Conservation (phyloP, 2,888 invertebrate genomes). For the Isoperla grammatica region DNA sequence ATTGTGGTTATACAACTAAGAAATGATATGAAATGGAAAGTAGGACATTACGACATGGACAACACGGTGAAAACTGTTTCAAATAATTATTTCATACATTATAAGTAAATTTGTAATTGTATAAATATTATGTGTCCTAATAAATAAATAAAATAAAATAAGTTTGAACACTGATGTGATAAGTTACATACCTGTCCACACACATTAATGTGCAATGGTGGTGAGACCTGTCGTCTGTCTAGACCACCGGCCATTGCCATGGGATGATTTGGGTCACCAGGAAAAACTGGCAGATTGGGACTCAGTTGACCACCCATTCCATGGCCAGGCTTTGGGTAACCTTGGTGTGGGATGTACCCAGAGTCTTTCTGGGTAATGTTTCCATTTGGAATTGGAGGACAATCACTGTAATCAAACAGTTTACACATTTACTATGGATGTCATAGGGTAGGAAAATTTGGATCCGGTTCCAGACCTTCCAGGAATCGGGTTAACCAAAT, state of each 20-base stretch:
- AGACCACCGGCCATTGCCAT: conserved; percentile 28
- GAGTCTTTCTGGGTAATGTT: conserved; percentile 28
- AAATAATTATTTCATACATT: too few species aligned
- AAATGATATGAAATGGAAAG: too few species aligned
- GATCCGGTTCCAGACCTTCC: too few species aligned
- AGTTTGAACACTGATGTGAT: too few species aligned
- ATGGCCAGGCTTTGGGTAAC: conserved; percentile 27
- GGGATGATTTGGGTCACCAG: conserved; percentile 14
- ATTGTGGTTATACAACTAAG: too few species aligned
- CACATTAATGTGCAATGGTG: conserved; percentile 52
- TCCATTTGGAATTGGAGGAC: conserved; percentile 24
- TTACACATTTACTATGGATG: neutral
- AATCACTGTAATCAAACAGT: conserved; percentile 25
- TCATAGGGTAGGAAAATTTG: too few species aligned
- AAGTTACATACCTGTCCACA: conserved; percentile 41
- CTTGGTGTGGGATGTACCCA: conserved; percentile 26
- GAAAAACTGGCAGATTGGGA: conserved; percentile 20
- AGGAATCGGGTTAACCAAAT: too few species aligned
- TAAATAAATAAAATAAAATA: too few species aligned
- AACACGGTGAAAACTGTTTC: too few species aligned
- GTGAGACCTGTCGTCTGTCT: conserved; percentile 46
- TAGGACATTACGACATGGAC: too few species aligned
- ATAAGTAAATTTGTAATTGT: too few species aligned
- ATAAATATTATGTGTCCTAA: too few species aligned
- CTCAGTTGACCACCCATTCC: conserved; percentile 23